A percentile compares a stretch with the other conserved stretches of the same genome.
Evolutionary conservation across 1,140 invertebrate species (phyloP).

Genomic region (Protaetia brevitarsis): DNA sequence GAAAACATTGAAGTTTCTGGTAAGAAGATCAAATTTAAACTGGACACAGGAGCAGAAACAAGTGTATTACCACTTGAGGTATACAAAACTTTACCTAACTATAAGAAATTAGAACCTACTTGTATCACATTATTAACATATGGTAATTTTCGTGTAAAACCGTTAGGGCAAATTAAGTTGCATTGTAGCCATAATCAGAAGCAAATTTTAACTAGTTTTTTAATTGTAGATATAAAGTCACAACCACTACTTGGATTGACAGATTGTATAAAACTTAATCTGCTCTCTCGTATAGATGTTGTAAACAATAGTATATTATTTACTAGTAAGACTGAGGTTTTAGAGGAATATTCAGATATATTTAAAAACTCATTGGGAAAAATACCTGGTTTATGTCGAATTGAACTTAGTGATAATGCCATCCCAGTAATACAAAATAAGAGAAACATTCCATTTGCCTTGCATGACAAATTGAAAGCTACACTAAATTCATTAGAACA

Average conservation of each 20-base stretch:
- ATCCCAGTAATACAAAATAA: not conserved
- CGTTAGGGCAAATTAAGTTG: not conserved
- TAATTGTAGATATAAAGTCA: not conserved
- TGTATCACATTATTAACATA: not conserved
- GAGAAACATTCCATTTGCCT: constrained; percentile 14
- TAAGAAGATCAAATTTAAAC: no score
- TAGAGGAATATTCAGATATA: not conserved
- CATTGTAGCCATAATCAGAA: not conserved
- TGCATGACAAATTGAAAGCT: constrained; percentile 9
- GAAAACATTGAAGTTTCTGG: no score
- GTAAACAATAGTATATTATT: not conserved
- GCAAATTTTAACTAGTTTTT: not conserved
- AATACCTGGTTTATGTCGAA: not conserved
- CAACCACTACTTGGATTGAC: not conserved
- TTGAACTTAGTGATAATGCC: constrained; percentile 13
- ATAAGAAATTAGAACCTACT: not conserved
- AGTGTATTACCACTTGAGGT: no score
- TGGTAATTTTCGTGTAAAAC: constrained; percentile 1
- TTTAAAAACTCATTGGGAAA: constrained; percentile 6
- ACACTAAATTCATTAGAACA: constrained; percentile 9
- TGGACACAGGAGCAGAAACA: no score
- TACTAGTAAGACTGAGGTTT: not conserved
- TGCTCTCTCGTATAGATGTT: no score
- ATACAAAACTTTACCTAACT: no score
- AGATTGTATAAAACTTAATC: not conserved